Base-by-base conservation (phyloP, 2,113 vertebrate genomes). In the Embiotoca jacksoni region DNA sequence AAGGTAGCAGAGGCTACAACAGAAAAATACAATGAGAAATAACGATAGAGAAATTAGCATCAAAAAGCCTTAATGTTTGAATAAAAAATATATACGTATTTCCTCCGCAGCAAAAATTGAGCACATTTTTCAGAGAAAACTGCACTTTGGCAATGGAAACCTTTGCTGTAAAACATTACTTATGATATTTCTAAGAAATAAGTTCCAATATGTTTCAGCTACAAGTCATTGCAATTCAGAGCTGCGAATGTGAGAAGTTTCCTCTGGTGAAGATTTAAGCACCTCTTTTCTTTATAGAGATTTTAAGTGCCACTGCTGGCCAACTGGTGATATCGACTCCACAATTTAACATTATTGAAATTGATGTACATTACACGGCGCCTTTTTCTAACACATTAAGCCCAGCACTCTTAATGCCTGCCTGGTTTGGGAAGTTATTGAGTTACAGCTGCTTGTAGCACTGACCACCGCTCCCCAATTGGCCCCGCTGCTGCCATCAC, bases 401-500 rank as follows among this genome's bases (percentile, higher is more conserved):
- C 13, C 33, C 31, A 50, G 64, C 36, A 41, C 61, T 52, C 47
- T 47, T 70, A 78, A 75, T 56, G 46, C 68, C 47, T 58, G 44
- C 33, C 49, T 55, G 31, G 50, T 81, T 74, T 76, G 52, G 15
- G 47, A 56, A 73, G 67, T 47, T 50, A 67, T 8, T 31, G 60
- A 72, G 62, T 65, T 55, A 66, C 23, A 46, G 41, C 41, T 47
- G 71, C 16, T 58, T 59, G 66, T 64, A 70, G 70, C 54, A 13
- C 54, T 74, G 82, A 61, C 52, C 72, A 53, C 14, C 41, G 13
- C 47, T 36, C 50, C 50, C 49, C 39, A 56, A 23, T 33, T 57
- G 59, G 52, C 70, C 54, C 81, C 13, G 16, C 37, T 39, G 56
- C 74, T 67, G 73, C 72, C 75, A 53, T 87, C 74, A 72, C 54